These are phyloP conservation scores for Popillia japonica DNA, from an alignment of 1,140 invertebrate species.

Conservation along the genomic window DNA sequence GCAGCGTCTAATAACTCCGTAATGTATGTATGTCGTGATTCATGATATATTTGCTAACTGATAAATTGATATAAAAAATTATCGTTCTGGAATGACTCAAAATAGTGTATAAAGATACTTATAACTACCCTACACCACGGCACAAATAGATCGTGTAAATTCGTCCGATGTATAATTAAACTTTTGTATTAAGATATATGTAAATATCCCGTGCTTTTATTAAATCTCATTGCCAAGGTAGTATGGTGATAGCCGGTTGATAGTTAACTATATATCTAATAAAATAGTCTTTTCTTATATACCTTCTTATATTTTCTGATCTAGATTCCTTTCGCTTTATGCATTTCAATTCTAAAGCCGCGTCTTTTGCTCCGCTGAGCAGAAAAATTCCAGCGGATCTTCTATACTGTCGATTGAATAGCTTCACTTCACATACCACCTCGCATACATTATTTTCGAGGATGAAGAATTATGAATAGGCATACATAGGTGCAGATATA, in stretches of 20 bases:
- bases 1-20: too few species aligned
- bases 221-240: neutral
- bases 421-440: neutral
- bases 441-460: constrained; percentile 1
- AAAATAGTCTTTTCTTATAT: neutral
- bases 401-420: constrained; percentile 1
- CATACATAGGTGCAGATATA: constrained; percentile 12
- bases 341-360: neutral
- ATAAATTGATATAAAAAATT: too few species aligned
- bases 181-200: neutral
- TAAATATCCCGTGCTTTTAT: neutral
- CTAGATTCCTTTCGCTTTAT: neutral
- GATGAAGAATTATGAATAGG: constrained; percentile 10
- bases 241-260: neutral
- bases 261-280: neutral
- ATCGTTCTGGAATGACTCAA: too few species aligned
- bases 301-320: neutral
- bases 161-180: neutral
- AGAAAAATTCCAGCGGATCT: constrained; percentile 9
- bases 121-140: too few species aligned
- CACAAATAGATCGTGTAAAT: too few species aligned
- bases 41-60: too few species aligned
- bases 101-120: too few species aligned
- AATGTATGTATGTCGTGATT: too few species aligned
- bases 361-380: neutral